A percentile compares a stretch with the other conserved stretches of the same genome.
Evolutionary conservation across 2,797 vertebrate genomes (phyloP).

Genomic region (Silurus lanzhouensis): DNA sequence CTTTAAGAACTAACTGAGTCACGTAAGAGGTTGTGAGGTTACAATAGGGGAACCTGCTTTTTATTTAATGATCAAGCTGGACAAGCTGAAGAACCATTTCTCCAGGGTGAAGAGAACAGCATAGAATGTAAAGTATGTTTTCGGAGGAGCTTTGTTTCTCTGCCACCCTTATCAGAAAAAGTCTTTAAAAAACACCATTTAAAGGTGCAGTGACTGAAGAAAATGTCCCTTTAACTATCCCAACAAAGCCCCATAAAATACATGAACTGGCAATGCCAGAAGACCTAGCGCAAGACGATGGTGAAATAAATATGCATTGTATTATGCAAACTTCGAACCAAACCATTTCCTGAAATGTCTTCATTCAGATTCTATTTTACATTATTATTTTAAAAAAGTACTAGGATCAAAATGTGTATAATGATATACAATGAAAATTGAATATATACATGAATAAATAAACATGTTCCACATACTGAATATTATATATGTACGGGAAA

Average conservation of each 20-base stretch:
- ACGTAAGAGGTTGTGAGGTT: too few relatives aligned
- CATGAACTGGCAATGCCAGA: neutral
- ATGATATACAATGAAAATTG: neutral
- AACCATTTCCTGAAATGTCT: neutral
- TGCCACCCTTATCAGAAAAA: neutral
- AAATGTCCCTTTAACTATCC: neutral
- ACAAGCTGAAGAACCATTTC: neutral
- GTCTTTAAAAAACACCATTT: neutral
- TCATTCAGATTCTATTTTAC: neutral
- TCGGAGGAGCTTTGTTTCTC: neutral
- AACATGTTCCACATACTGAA: neutral
- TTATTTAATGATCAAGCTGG: neutral
- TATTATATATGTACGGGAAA: neutral
- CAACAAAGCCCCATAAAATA: neutral
- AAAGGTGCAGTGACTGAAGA: neutral
- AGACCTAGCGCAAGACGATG: neutral
- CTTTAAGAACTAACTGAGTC: neutral
- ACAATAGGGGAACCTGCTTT: neutral
- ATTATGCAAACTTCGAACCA: neutral
- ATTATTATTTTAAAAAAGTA: neutral
- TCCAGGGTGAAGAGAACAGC: neutral
- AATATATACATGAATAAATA: neutral
- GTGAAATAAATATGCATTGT: neutral
- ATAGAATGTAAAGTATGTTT: neutral
- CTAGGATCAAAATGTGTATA: neutral